Base-by-base conservation (phyloP, 2,888 invertebrate species). In the Gymnoscelis rufifasciata region DNA sequence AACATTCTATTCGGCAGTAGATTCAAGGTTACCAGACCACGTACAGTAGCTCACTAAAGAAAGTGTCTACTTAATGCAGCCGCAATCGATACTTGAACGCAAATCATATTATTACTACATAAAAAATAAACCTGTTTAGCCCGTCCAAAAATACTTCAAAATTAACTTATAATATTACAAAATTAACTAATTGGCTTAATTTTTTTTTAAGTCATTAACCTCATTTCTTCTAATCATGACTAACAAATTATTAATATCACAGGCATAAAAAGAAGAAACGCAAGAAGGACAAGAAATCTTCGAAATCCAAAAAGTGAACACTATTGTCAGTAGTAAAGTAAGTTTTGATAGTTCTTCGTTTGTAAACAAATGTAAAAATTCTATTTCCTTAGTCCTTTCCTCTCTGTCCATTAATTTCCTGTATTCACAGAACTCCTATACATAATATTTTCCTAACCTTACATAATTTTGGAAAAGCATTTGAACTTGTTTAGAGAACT, bases 261-360 rank as follows among this genome's bases (percentile, higher is more conserved):
- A 83, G 82, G 26, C 68, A 72, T 14, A 83, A 78, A 52, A 81
- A 71, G 62, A 83, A 78, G 47, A 79, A 76, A 54, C 75, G 77
- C 19, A 83, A 78, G 62, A 86, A 82, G 55, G 83, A 87, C 11
- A 83, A 74, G 43, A 83, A 79, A 44, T 60, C 54, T n/a, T 61
- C 75, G 1, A 84, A 76, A 43, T 64, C 53, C 42, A 83, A 79
- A 52, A 80, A 80, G 81, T 81, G 76, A 3, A 10, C 4, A 3
- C 5, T 8, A 6, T 84, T 83, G 83, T 77, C 71, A 62, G 64
- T 62, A 60, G 62, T 19, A 19, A 56, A 59, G 64, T 58, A 66
- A 70, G 68, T 56, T 64, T 62, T 71, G 65, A 68, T n/a, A n/a
- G n/a, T 15, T n/a, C 10, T 14, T 19, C 2, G 69, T 66, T 60